Percentiles rank a stretch among this genome's conserved stretches.
phyloP scores from a whole-genome alignment of 2,888 invertebrate species.

The Miltochrista miniata region DNA sequence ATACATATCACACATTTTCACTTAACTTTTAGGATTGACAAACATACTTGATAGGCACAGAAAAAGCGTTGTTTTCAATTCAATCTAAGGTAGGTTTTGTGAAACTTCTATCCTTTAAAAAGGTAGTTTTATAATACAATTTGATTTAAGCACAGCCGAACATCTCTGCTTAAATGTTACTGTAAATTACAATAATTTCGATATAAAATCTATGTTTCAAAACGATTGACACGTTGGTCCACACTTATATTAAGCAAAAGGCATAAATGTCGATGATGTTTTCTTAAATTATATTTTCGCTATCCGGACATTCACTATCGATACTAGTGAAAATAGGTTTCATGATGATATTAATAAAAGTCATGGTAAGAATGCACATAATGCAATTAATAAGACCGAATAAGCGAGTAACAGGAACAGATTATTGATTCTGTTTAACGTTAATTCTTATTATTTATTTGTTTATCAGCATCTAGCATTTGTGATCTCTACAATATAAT shows the following conservation, averaged over 20 bases:
- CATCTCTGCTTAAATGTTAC: constrained; percentile 60
- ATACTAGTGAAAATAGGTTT: neutral
- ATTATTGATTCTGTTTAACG: constrained; percentile 19
- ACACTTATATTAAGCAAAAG: constrained; percentile 76
- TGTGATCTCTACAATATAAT: constrained; percentile 29
- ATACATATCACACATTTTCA: constrained; percentile 10
- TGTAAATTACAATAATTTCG: constrained; percentile 51
- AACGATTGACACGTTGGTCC: constrained; percentile 80
- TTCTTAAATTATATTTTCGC: constrained; percentile 27
- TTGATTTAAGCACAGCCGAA: constrained; percentile 70
- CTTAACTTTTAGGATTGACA: constrained; percentile 25
- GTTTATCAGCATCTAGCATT: constrained; percentile 35
- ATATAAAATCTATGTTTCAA: constrained; percentile 69
- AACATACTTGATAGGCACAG: constrained; percentile 24
- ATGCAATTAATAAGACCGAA: constrained; percentile 10
- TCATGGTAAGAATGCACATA: neutral
- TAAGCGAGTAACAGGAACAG: constrained; percentile 22
- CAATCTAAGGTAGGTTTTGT: too few relatives aligned
- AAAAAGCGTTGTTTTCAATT: constrained; percentile 28
- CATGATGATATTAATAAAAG: neutral
- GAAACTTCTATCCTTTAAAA: constrained; percentile 33
- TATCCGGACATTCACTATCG: constrained; percentile 5
- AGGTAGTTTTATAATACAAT: constrained; percentile 21
- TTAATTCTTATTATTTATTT: constrained; percentile 15
- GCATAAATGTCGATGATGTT: constrained; percentile 59